Conservation (phyloP, 2,797 vertebrate genomes). For the Trachurus trachurus region DNA sequence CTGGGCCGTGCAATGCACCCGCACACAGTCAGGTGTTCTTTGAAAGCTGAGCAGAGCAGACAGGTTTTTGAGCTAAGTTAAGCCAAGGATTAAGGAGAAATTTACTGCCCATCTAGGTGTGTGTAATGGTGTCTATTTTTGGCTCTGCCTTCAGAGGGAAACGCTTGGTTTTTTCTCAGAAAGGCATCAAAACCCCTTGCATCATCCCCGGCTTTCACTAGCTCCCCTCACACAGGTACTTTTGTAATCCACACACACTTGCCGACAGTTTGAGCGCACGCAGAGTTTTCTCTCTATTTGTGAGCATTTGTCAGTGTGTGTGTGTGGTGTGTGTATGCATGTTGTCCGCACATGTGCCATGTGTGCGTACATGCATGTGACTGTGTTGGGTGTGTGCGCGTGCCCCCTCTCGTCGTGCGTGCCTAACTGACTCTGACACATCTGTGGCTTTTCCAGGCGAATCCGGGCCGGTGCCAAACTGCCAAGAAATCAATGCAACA, state of each 20-base stretch:
- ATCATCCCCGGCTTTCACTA: conserved; percentile 56
- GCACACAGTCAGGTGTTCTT: conserved; percentile 70
- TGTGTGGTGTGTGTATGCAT: background rate
- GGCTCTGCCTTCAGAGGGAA: conserved; percentile 62
- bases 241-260: conserved; percentile 48
- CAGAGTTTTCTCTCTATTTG: conserved; percentile 36
- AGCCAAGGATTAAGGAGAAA: conserved; percentile 74
- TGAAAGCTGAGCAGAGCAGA: conserved; percentile 69
- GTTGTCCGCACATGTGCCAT: conserved; percentile 43
- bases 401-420: conserved; percentile 56
- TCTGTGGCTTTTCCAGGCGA: conserved; percentile 79
- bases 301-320: conserved; percentile 9
- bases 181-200: conserved; percentile 66
- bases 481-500: conserved; percentile 82
- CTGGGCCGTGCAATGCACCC: conserved; percentile 43
- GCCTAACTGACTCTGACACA: conserved; percentile 79
- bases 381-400: conserved; percentile 35
- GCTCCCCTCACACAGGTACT: conserved; percentile 59
- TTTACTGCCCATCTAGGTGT: conserved; percentile 77
- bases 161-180: conserved; percentile 61
- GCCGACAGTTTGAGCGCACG: conserved; percentile 25
- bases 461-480: conserved; percentile 75
- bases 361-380: conserved; percentile 46
- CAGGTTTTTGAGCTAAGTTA: conserved; percentile 68
- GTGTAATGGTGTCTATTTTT: conserved; percentile 76